phyloP scores from a whole-genome alignment of 1,140 invertebrate genomes.

The Drosophila bocqueti region DNA sequence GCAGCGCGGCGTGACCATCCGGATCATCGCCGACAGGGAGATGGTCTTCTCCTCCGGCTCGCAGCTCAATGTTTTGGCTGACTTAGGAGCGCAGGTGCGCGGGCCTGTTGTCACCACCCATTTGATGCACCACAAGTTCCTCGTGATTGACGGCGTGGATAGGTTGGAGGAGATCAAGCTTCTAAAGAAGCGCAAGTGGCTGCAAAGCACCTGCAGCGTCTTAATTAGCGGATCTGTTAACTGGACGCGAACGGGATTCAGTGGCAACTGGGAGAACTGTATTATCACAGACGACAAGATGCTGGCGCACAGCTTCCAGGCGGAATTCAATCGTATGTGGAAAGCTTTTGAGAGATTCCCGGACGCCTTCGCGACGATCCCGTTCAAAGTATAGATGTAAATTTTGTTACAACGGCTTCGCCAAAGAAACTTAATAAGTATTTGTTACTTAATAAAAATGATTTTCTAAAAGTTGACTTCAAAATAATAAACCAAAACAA shows the following conservation, averaged over 20 bases:
- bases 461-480: background rate
- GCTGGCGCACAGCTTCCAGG: slow-evolving; percentile 28
- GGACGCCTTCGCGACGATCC: background rate
- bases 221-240: slow-evolving; percentile 67
- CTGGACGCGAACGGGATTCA: slow-evolving; percentile 64
- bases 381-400: background rate
- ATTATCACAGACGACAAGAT: slow-evolving; percentile 44
- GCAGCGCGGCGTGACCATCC: slow-evolving; percentile 51
- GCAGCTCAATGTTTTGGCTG: slow-evolving; percentile 22
- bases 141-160: slow-evolving; percentile 53
- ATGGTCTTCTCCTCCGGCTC: slow-evolving; percentile 55
- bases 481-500: background rate
- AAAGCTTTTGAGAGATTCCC: slow-evolving; percentile 14
- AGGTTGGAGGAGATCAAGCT: slow-evolving; percentile 40
- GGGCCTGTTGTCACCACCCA: slow-evolving; percentile 16
- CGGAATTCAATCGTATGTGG: slow-evolving; percentile 76
- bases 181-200: background rate
- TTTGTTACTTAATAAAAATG: background rate
- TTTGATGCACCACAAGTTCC: slow-evolving; percentile 80
- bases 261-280: slow-evolving; percentile 73
- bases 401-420: background rate
- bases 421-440: background rate
- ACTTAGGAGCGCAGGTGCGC: slow-evolving; percentile 43
- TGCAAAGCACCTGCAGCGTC: slow-evolving; percentile 6
- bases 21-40: slow-evolving; percentile 65